Percentiles rank a stretch among this genome's conserved stretches.
Conservation (phyloP, 2,113 vertebrate genomes). For the Sceloporus undulatus region DNA sequence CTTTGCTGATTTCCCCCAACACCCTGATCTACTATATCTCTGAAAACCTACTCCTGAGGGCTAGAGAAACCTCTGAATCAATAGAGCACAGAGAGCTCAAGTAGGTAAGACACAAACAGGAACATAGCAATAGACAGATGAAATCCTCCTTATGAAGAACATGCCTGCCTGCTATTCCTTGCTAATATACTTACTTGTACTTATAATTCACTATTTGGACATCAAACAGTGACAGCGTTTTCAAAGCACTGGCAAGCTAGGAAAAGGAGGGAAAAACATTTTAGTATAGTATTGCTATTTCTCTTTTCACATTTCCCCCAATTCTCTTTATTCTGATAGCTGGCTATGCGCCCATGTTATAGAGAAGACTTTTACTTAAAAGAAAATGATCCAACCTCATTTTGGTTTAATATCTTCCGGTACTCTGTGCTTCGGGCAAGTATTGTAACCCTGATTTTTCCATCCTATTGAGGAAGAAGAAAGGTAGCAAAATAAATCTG, state of each 20-base stretch:
- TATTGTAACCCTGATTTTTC: slow-evolving; percentile 93
- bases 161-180: not conserved
- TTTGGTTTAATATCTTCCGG: slow-evolving; percentile 93
- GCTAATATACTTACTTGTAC: slow-evolving; percentile 86
- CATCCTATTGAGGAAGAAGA: slow-evolving; percentile 81
- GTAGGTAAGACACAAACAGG: not conserved
- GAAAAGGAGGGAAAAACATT: slow-evolving; percentile 57
- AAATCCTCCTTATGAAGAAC: not conserved
- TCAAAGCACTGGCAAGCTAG: slow-evolving; percentile 93
- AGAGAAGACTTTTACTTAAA: slow-evolving; percentile 1
- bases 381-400: slow-evolving; percentile 83
- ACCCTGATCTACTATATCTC: not conserved
- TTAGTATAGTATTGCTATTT: slow-evolving; percentile 26
- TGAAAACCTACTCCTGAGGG: not conserved
- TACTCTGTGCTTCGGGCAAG: slow-evolving; percentile 95
- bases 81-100: not conserved
- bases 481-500: slow-evolving; percentile 32
- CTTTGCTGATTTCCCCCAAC: not conserved
- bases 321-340: not conserved
- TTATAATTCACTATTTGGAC: slow-evolving; percentile 96
- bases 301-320: slow-evolving; percentile 13
- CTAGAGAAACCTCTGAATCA: not conserved
- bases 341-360: not conserved
- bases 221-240: slow-evolving; percentile 89
- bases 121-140: not conserved